These are phyloP conservation scores for Myotis lucifugus DNA, from an alignment of 2,113 vertebrate species.

Conservation along the genomic window DNA sequence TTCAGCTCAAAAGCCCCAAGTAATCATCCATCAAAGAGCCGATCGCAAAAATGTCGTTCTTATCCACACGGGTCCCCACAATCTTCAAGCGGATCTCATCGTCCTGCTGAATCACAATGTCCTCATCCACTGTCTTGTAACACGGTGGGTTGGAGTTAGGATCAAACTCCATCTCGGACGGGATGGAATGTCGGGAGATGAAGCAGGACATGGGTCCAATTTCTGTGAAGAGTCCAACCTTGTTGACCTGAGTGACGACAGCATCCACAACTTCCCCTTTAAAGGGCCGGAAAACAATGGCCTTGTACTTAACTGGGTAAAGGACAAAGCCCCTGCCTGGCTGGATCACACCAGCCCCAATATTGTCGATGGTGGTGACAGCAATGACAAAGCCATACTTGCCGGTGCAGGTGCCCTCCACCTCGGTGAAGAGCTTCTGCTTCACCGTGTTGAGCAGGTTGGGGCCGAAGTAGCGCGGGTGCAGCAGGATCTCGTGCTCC, in stretches of 20 bases:
- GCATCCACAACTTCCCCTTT: constrained; percentile 96
- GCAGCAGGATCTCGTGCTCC: constrained; percentile 95
- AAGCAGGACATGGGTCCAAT: constrained; percentile 98
- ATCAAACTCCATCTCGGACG: constrained; percentile 96
- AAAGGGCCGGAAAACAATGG: constrained; percentile 95
- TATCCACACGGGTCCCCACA: constrained; percentile 95
- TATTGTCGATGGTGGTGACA: constrained; percentile 96
- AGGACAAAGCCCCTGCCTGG: constrained; percentile 94
- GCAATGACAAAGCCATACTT: constrained; percentile 98
- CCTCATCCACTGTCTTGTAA: constrained; percentile 96
- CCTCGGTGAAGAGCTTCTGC: constrained; percentile 96
- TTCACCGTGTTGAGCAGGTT: constrained; percentile 95
- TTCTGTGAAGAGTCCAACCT: constrained; percentile 96
- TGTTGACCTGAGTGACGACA: constrained; percentile 96
- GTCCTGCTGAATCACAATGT: constrained; percentile 95
- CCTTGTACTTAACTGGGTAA: constrained; percentile 96
- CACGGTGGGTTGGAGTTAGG: constrained; percentile 96
- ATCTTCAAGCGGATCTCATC: constrained; percentile 96
- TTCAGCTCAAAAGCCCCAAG: constrained; percentile 80
- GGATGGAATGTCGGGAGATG: constrained; percentile 95
- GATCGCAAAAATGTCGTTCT: constrained; percentile 96
- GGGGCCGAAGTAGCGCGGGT: constrained; percentile 95
- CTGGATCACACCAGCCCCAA: constrained; percentile 95
- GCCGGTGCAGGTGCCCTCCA: constrained; percentile 95
- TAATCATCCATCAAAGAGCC: constrained; percentile 97